Conservation (phyloP, 2,113 vertebrate genomes). For the Lycaon pictus region DNA sequence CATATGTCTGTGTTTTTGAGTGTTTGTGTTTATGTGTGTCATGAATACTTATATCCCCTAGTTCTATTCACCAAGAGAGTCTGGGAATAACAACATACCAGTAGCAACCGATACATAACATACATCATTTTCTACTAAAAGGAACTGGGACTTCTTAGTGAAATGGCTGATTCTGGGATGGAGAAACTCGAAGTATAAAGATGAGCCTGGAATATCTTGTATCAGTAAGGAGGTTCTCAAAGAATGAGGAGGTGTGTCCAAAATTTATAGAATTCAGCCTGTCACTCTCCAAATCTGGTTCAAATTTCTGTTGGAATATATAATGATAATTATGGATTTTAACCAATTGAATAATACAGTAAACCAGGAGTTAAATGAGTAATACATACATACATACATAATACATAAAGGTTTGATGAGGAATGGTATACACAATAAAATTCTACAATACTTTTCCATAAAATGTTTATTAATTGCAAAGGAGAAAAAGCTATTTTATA, state of each 20-base stretch:
- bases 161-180: background rate
- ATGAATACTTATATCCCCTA: background rate
- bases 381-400: background rate
- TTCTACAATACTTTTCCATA: background rate
- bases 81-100: background rate
- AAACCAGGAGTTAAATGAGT: background rate
- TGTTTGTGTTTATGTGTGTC: background rate
- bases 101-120: background rate
- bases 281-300: background rate
- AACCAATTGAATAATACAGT: background rate
- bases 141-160: background rate
- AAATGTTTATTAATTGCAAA: conserved; percentile 15
- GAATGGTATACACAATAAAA: background rate
- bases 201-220: background rate
- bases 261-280: background rate
- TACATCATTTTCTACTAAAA: background rate
- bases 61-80: background rate
- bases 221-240: background rate
- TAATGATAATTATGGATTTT: background rate
- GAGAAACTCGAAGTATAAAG: background rate
- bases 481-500: background rate
- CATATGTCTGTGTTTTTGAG: background rate
- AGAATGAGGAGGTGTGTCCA: background rate
- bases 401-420: background rate
- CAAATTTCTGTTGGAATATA: background rate